These are phyloP conservation scores for Drosophila nr. perissopoda DNA, from an alignment of 2,888 invertebrate species.

Conservation along the genomic window DNA sequence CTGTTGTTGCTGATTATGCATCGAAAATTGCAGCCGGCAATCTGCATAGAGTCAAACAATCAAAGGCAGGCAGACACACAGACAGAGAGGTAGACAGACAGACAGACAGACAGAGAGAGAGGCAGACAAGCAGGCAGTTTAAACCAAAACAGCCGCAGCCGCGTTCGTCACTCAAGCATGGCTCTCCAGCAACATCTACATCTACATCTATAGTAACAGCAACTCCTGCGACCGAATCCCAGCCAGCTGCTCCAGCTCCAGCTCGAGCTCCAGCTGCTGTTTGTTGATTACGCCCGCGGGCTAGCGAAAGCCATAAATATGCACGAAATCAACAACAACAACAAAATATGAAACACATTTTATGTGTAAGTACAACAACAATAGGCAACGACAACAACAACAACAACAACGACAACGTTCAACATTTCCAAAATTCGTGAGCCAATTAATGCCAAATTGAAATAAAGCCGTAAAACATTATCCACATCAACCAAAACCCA, in stretches of 20 bases:
- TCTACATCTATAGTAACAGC: constrained; percentile 5
- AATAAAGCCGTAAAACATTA: constrained; percentile 64
- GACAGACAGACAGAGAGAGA: neutral
- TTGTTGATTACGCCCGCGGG: constrained; percentile 53
- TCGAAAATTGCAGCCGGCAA: constrained; percentile 74
- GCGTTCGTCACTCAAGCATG: constrained; percentile 57
- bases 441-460: constrained; percentile 75
- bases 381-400: constrained; percentile 34
- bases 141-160: constrained; percentile 25
- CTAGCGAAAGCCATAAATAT: constrained; percentile 63
- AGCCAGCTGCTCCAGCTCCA: constrained; percentile 21
- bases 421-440: constrained; percentile 52
- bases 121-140: constrained; percentile 1
- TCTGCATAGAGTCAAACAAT: constrained; percentile 63
- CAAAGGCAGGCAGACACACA: constrained; percentile 7
- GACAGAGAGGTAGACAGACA: neutral
- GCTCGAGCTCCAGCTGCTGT: constrained; percentile 25
- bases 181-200: constrained; percentile 14
- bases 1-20: constrained; percentile 73
- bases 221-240: constrained; percentile 20
- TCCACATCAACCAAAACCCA: constrained; percentile 14
- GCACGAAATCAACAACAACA: constrained; percentile 35
- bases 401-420: constrained; percentile 35
- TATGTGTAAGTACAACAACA: constrained; percentile 21
- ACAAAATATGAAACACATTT: constrained; percentile 44